A percentile compares a stretch with the other conserved stretches of the same genome.
Evolutionary conservation across 2,888 invertebrate genomes (phyloP).

Genomic region (Glyphotaelius pellucidus): DNA sequence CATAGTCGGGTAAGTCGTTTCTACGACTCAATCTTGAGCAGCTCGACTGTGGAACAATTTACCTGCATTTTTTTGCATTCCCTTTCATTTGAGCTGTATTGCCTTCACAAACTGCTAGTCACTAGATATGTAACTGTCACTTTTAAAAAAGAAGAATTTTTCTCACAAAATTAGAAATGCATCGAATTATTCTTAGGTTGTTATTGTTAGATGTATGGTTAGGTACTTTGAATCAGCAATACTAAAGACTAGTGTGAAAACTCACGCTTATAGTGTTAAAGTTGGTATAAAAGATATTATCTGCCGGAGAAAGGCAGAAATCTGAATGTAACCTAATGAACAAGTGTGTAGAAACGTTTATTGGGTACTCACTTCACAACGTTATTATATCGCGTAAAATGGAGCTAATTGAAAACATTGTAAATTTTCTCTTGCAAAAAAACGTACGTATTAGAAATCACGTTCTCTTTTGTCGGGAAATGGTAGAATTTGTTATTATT

Average conservation of each 20-base stretch:
- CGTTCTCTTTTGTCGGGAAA: neutral
- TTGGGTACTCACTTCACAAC: neutral
- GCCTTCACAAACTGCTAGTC: neutral
- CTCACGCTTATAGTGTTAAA: neutral
- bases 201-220: neutral
- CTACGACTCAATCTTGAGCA: too few relatives aligned
- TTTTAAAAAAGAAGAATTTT: neutral
- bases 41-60: too few relatives aligned
- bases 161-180: neutral
- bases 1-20: too few relatives aligned
- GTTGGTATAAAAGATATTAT: neutral
- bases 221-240: neutral
- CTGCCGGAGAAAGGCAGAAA: neutral
- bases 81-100: slow-evolving; percentile 20
- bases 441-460: neutral
- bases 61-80: neutral
- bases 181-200: neutral
- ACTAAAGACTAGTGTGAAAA: neutral
- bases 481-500: neutral
- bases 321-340: neutral
- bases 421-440: neutral
- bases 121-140: neutral
- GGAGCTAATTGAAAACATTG: neutral
- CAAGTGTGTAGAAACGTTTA: neutral
- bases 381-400: neutral